phyloP scores from a whole-genome alignment of 1,140 invertebrate species.

The Drosophila pseudoananassae region DNA sequence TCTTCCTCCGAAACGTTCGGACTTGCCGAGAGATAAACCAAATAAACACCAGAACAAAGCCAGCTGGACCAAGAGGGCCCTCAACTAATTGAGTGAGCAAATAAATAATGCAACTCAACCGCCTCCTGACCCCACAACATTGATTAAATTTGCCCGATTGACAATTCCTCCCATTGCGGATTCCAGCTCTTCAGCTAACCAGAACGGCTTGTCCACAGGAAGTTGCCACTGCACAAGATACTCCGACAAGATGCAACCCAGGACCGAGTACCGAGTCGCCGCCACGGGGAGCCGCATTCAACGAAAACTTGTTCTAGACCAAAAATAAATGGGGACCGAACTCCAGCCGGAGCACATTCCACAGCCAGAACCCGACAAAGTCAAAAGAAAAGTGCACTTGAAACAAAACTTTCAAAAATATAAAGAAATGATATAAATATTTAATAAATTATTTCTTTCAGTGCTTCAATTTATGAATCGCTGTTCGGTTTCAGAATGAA shows the following conservation, averaged over 20 bases:
- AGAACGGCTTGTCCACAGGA: slow-evolving; percentile 65
- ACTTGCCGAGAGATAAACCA: slow-evolving; percentile 34
- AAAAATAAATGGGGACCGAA: slow-evolving; percentile 47
- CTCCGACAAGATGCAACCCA: slow-evolving; percentile 28
- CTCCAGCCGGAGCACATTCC: slow-evolving; percentile 65
- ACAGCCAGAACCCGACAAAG: slow-evolving; percentile 20
- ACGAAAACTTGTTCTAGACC: slow-evolving; percentile 57
- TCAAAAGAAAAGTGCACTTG: slow-evolving; percentile 24
- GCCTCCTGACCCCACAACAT: slow-evolving; percentile 32
- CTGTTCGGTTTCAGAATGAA: slow-evolving; percentile 67
- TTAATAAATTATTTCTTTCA: neutral
- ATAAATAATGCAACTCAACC: slow-evolving; percentile 42
- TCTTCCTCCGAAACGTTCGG: neutral
- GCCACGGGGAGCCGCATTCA: slow-evolving; percentile 43
- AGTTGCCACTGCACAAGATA: slow-evolving; percentile 72
- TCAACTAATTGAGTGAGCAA: slow-evolving; percentile 74
- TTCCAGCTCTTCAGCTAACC: slow-evolving; percentile 24
- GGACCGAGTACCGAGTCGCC: too few species aligned
- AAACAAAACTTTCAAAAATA: neutral
- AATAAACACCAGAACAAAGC: slow-evolving; percentile 60
- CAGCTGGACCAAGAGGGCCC: slow-evolving; percentile 30
- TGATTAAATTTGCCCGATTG: slow-evolving; percentile 61
- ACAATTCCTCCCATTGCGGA: slow-evolving; percentile 60
- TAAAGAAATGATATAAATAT: neutral
- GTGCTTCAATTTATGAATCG: slow-evolving; percentile 69